Conservation (phyloP, 2,888 invertebrate species). For the Cataglyphis albicans region DNA sequence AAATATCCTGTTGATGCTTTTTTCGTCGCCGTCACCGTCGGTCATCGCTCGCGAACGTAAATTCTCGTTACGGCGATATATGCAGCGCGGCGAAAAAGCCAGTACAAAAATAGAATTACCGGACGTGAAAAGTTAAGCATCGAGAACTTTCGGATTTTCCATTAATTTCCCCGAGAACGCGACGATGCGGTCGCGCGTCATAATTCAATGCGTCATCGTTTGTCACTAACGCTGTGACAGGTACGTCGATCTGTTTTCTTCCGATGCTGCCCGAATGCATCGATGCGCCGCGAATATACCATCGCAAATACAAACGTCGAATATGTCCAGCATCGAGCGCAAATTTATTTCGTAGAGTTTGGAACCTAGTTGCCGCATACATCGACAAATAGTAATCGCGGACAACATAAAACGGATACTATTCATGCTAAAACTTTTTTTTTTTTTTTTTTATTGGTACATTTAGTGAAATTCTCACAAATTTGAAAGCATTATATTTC, state of each 20-base stretch:
- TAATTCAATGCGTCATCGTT: slow-evolving; percentile 32
- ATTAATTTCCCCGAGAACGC: slow-evolving; percentile 10
- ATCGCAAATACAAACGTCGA: slow-evolving; percentile 51
- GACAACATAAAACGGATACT: background rate
- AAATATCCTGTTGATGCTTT: slow-evolving; percentile 6
- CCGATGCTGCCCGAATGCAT: background rate
- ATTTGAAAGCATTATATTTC: background rate
- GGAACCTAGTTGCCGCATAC: slow-evolving; percentile 53
- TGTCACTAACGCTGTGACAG: slow-evolving; percentile 3
- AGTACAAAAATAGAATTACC: slow-evolving; percentile 24
- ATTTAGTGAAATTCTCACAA: background rate
- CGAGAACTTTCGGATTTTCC: slow-evolving; percentile 16
- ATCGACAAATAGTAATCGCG: background rate
- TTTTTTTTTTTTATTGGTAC: background rate
- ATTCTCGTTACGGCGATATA: slow-evolving; percentile 33
- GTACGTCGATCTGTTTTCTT: slow-evolving; percentile 31
- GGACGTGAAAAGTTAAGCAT: slow-evolving; percentile 27
- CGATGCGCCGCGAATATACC: background rate
- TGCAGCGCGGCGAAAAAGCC: background rate
- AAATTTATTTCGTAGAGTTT: slow-evolving; percentile 52
- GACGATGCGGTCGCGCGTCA: slow-evolving; percentile 5
- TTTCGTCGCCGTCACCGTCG: slow-evolving; percentile 15
- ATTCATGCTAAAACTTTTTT: background rate
- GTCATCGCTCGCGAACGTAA: slow-evolving; percentile 4
- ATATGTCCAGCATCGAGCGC: slow-evolving; percentile 67